Base-by-base conservation (phyloP, 2,888 invertebrate genomes). In the Petrolisthes manimaculis region DNA sequence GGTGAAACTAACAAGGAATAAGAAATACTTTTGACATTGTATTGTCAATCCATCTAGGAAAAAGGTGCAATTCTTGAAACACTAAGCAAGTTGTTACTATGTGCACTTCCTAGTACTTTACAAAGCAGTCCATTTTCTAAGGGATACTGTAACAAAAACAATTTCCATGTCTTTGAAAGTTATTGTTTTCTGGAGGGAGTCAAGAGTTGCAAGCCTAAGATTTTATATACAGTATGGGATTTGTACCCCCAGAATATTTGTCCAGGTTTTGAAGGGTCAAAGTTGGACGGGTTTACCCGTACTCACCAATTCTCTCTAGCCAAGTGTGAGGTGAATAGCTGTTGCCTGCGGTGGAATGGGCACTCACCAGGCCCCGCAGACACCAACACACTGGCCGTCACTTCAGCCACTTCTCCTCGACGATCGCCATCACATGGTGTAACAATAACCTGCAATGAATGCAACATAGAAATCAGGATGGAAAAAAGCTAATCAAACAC, bases 281-380 rank as follows among this genome's bases (percentile, higher is more conserved):
- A 37, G 37, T 37, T 37, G 37, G 37, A 37, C 37, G 37, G 37
- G 37, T 37, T 37, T 37, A 37, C n/a, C 77, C 87, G 82, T 6
- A 18, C 67, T 6, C 71, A 90, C 90, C 90, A 87, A 78, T 89
- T 79, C 12, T 74, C 71, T 4, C 75, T 84, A 18, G 89, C 80
- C 56, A 21, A 21, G 5, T 71, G 24, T 53, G 53, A 71, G 77
- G 97, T 97, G 92, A 95, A 96, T 77, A 93, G 91, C 92, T 98
- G 94, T 0, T 98, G 94, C 0, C 86, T 80, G 24, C 92, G 94
- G 93, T 97, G 96, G 94, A 97, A 98, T 1, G 97, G 97, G 93
- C 97, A 97, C 14, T 92, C 91, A 0, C 95, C 96, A 61, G 97
- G 97, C 0, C 96, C 96, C 75, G 96, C 95, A 93, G 95, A 94